These are phyloP conservation scores for Grammomys surdaster DNA, from an alignment of 2,113 vertebrate species.

Conservation along the genomic window DNA sequence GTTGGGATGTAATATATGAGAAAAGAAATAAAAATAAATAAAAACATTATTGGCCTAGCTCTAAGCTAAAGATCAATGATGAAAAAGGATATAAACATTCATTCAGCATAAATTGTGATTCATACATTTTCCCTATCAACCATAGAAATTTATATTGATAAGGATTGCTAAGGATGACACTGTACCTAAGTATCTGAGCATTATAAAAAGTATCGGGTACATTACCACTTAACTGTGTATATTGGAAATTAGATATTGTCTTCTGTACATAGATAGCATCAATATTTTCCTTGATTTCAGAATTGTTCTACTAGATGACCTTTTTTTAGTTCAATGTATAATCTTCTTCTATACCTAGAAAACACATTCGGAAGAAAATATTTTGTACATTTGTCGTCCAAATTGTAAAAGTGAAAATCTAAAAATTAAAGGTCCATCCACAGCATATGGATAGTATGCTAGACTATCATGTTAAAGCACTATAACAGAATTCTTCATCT, in stretches of 20 bases:
- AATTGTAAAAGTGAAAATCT: neutral
- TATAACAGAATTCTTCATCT: neutral
- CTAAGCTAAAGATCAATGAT: neutral
- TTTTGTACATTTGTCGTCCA: neutral
- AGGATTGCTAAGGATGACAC: neutral
- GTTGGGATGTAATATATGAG: too few relatives aligned
- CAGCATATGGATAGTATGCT: neutral
- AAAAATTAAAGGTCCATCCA: neutral
- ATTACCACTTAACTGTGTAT: neutral
- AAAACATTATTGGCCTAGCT: neutral
- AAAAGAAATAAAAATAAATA: too few relatives aligned
- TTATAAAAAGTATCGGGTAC: neutral
- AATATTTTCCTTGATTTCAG: neutral
- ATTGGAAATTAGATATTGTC: neutral
- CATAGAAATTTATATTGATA: neutral
- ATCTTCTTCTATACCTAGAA: neutral
- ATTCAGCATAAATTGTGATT: too few relatives aligned
- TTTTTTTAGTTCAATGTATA: neutral
- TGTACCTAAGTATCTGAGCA: neutral
- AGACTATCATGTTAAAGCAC: neutral
- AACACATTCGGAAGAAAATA: neutral
- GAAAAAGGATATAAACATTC: neutral
- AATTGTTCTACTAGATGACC: neutral
- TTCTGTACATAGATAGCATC: neutral
- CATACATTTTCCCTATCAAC: neutral